Conservation (phyloP, 2,113 vertebrate species). For the Lycaon pictus region DNA sequence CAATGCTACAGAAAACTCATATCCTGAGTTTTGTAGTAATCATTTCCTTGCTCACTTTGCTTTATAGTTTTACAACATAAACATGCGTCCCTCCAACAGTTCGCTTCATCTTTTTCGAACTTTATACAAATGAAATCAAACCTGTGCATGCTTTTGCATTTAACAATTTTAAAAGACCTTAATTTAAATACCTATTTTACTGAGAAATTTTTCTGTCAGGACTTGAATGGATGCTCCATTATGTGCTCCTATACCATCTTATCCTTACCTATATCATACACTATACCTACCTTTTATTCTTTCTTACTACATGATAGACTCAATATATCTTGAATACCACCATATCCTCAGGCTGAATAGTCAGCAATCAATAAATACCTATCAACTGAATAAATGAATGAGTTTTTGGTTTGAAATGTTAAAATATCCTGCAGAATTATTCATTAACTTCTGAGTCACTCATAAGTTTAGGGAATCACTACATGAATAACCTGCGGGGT, state of each 20-base stretch:
- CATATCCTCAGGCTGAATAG: too few relatives aligned
- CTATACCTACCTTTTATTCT: not conserved
- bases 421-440: slow-evolving; percentile 49
- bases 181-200: not conserved
- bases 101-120: not conserved
- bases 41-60: not conserved
- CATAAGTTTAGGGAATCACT: not conserved
- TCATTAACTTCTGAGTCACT: slow-evolving; percentile 61
- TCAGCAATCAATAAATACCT: slow-evolving; percentile 45
- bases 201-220: not conserved
- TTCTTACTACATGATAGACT: not conserved
- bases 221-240: not conserved
- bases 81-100: not conserved
- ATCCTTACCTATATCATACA: accelerated
- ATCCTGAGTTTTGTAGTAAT: not conserved
- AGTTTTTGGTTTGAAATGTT: not conserved
- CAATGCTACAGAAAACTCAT: not conserved
- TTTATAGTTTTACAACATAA: not conserved
- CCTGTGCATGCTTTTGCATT: not conserved
- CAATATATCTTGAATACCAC: not conserved
- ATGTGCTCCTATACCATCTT: accelerated
- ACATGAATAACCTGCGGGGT: not conserved
- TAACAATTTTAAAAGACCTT: not conserved
- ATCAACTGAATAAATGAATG: slow-evolving; percentile 47
- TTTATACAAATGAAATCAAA: not conserved